Evolutionary conservation across 2,113 vertebrate genomes (phyloP), one percentile per base, ranked within the genome.

Genomic region (Apaloderma vittatum): DNA sequence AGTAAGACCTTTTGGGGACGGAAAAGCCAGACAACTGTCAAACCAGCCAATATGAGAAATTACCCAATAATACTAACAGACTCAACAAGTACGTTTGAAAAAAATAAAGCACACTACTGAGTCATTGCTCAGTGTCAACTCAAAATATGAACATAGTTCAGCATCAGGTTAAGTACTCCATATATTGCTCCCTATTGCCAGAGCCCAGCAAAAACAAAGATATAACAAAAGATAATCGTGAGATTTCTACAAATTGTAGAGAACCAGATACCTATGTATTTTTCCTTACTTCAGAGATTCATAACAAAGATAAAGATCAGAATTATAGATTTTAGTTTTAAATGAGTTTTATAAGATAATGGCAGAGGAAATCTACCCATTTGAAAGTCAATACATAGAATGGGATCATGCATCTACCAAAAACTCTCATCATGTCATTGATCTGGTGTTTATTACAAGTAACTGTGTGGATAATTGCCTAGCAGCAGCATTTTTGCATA

Each of bases 401-500:
- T 0, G 4, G 75, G 54, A 57, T 87, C 74, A 51, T 4, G 8
- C 20, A 66, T 30, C 49, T 73, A 65, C 30, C 67, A 20, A 62
- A 78, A 92, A 9, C 23, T 54, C 55, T 59, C 21, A 12, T 51
- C 54, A 32, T 34, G 71, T 67, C 87, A 73, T 32, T 83, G 71
- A 71, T 76, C 54, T 70, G 49, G 23, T 79, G 81, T 61, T 92
- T 75, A 61, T 75, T 72, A 65, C 87, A 73, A 93, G 61, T 61
- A 87, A 90, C 32, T 30, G 32, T 73, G n/a, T 61, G 63, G 63
- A 67, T 87, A 63, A 96, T 51, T 86, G 72, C 85, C 93, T 79
- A 76, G 74, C 9, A 59, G 79, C 49, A 93, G 36, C 65, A 46
- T 29, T 78, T 71, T 36, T 91, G 91, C 70, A 89, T 15, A 4